These are phyloP conservation scores for Synergus umbraculus DNA, from an alignment of 2,888 invertebrate species.

Conservation along the genomic window DNA sequence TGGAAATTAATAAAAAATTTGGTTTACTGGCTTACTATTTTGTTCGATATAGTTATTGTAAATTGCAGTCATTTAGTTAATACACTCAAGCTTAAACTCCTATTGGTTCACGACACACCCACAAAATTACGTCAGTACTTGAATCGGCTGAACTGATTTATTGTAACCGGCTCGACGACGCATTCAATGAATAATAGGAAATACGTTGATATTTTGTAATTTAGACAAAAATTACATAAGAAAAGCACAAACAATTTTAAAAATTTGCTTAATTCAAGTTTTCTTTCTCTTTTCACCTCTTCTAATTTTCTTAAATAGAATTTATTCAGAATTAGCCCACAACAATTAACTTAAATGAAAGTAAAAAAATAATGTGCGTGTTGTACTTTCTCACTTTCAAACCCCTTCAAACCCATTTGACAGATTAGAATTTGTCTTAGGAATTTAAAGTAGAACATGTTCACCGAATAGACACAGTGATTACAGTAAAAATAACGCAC, in stretches of 20 bases:
- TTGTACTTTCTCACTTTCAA: neutral
- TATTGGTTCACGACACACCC: neutral
- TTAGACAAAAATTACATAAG: too few species aligned
- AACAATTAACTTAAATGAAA: too few species aligned
- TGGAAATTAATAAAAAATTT: neutral
- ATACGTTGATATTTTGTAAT: too few species aligned
- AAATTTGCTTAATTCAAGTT: too few species aligned
- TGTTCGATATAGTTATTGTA: neutral
- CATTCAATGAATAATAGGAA: neutral
- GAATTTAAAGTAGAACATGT: neutral
- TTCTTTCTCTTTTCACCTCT: neutral
- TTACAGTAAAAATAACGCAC: too few species aligned
- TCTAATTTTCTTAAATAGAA: too few species aligned
- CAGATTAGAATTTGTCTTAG: neutral
- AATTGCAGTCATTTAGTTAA: neutral
- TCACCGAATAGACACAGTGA: neutral
- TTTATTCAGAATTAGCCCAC: too few species aligned
- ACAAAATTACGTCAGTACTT: neutral
- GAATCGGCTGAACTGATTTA: neutral
- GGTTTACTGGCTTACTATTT: neutral
- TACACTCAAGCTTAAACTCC: neutral
- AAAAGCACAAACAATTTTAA: too few species aligned
- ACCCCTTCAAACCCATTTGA: neutral
- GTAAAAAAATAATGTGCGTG: too few species aligned
- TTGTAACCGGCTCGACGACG: neutral